Evolutionary conservation across 2,113 vertebrate genomes (phyloP), one percentile per base, ranked within the genome.

Genomic region (Urocitellus parryii): DNA sequence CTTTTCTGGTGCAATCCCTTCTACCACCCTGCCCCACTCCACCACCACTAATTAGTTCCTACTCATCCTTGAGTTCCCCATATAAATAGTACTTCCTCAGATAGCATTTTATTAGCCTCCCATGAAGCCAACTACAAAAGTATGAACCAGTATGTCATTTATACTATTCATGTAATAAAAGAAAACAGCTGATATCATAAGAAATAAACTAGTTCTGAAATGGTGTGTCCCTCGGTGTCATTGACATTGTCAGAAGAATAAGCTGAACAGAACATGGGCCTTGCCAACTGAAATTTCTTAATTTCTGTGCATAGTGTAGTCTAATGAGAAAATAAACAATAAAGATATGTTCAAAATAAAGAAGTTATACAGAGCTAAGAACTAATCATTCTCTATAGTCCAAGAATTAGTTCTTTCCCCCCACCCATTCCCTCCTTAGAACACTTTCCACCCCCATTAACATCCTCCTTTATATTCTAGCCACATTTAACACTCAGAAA

Each of bases 51-150:
- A 48, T 11, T 67, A 86, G 29, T 8, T 94, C 39, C 45, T 63
- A 82, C 3, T 82, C 14, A 95, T 74, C 10, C 63, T 84, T 91
- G 45, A 80, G 17, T 22, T 67, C 10, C 20, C 17, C 79, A 5
- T 39, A 67, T 70, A 65, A 56, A 58, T 56, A 86, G 2, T 51
- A 76, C 32, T 42, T 91, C 39, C 27, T 48, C 42, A 53, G 42
- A 88, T 51, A 80, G 27, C 1, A 90, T 83, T 83, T 68, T 74
- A 56, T 18, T 6, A 90, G 2, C 27, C 45, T 78, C 48, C 20
- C 39, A 83, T 78, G 27, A 97, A n/a, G n/a, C 53, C 37, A 97
- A 11, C 37, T 78, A 68, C 27, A 89, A 91, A 91, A 82, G 6
- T 91, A 32, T 63, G 8, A 70, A 58, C 20, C 8, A 45, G 8